phyloP scores from a whole-genome alignment of 2,888 invertebrate species.

The Cheilosia vulpina region DNA sequence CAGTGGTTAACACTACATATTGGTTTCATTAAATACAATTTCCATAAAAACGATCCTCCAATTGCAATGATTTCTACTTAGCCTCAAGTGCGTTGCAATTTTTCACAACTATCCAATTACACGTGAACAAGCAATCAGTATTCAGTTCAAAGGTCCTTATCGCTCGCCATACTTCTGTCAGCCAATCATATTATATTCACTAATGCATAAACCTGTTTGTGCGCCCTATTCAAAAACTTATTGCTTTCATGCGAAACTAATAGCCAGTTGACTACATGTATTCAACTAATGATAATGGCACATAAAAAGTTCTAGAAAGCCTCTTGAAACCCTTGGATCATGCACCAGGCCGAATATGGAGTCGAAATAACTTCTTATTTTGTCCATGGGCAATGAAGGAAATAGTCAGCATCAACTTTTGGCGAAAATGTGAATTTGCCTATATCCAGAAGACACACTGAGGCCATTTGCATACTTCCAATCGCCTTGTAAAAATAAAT shows the following conservation, averaged over 20 bases:
- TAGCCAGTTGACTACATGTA: conserved; percentile 12
- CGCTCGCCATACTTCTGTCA: conserved; percentile 29
- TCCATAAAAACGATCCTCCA: background rate
- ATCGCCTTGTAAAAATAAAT: conserved; percentile 30
- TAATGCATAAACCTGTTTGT: conserved; percentile 24
- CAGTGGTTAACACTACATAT: no score
- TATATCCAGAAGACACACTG: conserved; percentile 5
- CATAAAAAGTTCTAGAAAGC: conserved; percentile 36
- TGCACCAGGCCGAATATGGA: background rate
- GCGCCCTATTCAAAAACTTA: background rate
- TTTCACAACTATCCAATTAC: background rate
- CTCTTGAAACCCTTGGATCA: conserved; percentile 4
- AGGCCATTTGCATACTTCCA: conserved; percentile 10
- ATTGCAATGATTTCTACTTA: background rate
- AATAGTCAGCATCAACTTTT: conserved; percentile 7
- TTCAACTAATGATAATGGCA: conserved; percentile 56
- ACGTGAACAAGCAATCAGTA: background rate
- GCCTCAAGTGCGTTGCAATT: background rate
- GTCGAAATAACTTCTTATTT: background rate
- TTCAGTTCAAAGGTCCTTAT: conserved; percentile 46
- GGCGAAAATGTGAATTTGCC: conserved; percentile 41
- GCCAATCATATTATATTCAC: conserved; percentile 2
- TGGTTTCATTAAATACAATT: background rate
- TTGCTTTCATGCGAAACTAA: conserved; percentile 60
- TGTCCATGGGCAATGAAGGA: background rate